These are phyloP conservation scores for Pteropus rufus DNA, from an alignment of 2,797 vertebrate genomes.

Conservation along the genomic window DNA sequence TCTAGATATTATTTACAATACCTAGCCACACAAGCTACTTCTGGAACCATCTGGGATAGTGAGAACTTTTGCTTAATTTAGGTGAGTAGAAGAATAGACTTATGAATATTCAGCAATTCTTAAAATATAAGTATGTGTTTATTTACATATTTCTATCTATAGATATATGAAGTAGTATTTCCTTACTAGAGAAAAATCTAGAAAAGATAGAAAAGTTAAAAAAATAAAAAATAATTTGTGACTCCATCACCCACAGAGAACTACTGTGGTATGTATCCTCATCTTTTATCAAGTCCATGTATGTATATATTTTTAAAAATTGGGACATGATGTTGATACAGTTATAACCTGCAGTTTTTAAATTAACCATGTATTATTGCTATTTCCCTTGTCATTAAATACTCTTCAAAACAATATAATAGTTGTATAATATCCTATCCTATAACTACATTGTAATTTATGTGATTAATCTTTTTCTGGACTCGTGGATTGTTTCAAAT, in stretches of 20 bases:
- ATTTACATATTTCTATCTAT: not conserved
- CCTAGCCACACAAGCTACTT: not conserved
- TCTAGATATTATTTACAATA: not conserved
- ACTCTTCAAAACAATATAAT: not conserved
- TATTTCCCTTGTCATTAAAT: not conserved
- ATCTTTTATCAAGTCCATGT: not conserved
- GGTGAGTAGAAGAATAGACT: not conserved
- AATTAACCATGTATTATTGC: not conserved
- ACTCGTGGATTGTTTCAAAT: not conserved
- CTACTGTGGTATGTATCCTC: not conserved
- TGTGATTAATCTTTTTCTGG: not conserved
- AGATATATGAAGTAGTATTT: not conserved
- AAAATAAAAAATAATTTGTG: not conserved
- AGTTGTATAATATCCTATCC: not conserved
- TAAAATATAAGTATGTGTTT: not conserved
- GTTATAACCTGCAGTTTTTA: not conserved
- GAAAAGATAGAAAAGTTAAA: not conserved
- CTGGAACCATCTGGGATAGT: not conserved
- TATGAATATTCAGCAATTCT: not conserved
- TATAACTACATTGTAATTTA: not conserved
- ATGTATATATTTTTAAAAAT: not conserved
- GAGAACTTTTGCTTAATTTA: conserved; percentile 7
- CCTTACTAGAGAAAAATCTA: not conserved
- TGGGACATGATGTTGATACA: not conserved
- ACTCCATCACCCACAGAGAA: not conserved